Percentiles rank a stretch among this genome's conserved stretches.
phyloP scores from a whole-genome alignment of 2,888 invertebrate species.

The Dimorphilus gyrociliatus region DNA sequence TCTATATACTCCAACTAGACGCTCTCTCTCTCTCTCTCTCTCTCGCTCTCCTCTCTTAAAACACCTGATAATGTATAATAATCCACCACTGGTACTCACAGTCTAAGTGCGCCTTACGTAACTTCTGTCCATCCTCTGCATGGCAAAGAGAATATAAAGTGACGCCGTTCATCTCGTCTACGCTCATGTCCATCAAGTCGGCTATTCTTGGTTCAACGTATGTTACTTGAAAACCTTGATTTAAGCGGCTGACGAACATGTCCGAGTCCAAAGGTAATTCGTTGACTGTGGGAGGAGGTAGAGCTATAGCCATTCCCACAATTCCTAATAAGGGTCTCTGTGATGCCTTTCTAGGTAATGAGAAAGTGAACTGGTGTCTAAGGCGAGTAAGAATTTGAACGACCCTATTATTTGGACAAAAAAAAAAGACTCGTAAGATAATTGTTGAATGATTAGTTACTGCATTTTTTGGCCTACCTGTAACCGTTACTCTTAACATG shows the following conservation, averaged over 20 bases:
- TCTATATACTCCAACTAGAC: too few species aligned
- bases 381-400: constrained; percentile 77
- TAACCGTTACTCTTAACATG: constrained; percentile 36
- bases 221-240: constrained; percentile 85
- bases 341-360: constrained; percentile 63
- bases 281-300: constrained; percentile 90
- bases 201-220: constrained; percentile 92
- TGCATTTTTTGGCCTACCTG: constrained; percentile 14
- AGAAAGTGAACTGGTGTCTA: constrained; percentile 79
- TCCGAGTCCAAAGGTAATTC: constrained; percentile 80
- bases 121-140: constrained; percentile 80
- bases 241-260: constrained; percentile 76
- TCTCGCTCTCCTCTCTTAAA: too few species aligned
- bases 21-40: too few species aligned
- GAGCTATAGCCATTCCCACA: constrained; percentile 83
- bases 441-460: too few species aligned
- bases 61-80: too few species aligned
- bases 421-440: not conserved
- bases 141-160: constrained; percentile 86
- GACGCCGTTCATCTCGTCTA: constrained; percentile 81
- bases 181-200: constrained; percentile 75
- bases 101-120: constrained; percentile 84
- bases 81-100: constrained; percentile 51
- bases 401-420: constrained; percentile 49
- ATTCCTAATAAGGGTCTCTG: constrained; percentile 51